These are phyloP conservation scores for Caenorhabditis doughertyi DNA, from an alignment of 2,888 invertebrate genomes.

Conservation along the genomic window DNA sequence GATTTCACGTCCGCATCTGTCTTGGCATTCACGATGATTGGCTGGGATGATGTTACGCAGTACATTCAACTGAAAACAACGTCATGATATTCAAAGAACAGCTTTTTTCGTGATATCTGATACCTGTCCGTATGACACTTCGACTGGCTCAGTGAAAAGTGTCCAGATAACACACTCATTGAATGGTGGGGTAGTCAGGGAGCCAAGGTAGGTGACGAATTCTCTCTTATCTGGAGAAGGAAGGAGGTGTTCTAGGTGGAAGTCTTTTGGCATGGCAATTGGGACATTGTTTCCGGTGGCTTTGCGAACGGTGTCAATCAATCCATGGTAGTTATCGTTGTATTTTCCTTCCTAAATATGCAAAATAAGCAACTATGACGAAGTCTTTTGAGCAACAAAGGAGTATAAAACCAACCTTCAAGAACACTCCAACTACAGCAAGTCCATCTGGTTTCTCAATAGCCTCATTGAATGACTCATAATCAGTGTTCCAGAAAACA, in stretches of 20 bases:
- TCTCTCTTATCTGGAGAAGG: constrained; percentile 76
- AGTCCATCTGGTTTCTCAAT: constrained; percentile 76
- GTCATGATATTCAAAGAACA: background rate
- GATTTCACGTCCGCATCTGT: constrained; percentile 74
- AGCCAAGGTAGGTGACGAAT: constrained; percentile 83
- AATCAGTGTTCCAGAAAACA: constrained; percentile 80
- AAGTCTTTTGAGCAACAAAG: no score
- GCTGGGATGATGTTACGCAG: constrained; percentile 74
- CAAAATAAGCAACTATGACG: background rate
- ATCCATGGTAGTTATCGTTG: constrained; percentile 69
- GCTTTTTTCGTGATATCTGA: background rate
- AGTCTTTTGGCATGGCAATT: constrained; percentile 67
- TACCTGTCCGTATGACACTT: constrained; percentile 80
- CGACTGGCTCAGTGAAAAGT: constrained; percentile 82
- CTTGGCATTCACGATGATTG: constrained; percentile 76
- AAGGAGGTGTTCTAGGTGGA: constrained; percentile 64
- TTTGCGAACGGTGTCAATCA: constrained; percentile 71
- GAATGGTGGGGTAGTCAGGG: constrained; percentile 83
- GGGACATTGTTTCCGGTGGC: constrained; percentile 64
- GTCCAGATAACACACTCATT: constrained; percentile 83
- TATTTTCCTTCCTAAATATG: constrained; percentile 72
- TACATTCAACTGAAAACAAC: constrained; percentile 70
- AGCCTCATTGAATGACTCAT: constrained; percentile 75
- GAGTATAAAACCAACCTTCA: constrained; percentile 75
- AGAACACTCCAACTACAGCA: constrained; percentile 79